phyloP scores from a whole-genome alignment of 92 coral and sea anemone genomes.

The Parazoanthus swiftii region DNA sequence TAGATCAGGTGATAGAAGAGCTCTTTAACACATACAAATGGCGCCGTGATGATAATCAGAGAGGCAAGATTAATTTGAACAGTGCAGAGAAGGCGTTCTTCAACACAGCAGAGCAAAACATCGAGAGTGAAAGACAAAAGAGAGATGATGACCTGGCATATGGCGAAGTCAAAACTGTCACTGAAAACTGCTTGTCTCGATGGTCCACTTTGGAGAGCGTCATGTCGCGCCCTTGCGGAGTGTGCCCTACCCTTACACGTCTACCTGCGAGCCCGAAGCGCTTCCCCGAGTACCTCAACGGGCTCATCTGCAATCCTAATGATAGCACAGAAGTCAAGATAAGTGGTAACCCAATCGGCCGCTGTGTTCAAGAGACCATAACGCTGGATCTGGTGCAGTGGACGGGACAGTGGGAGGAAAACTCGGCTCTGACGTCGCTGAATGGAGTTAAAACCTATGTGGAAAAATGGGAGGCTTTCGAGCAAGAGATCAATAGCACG shows the following conservation, averaged over 20 bases:
- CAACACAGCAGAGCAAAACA: neutral
- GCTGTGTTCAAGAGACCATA: conserved; percentile 28
- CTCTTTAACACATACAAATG: too few relatives aligned
- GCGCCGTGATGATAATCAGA: too few relatives aligned
- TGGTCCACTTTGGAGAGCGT: neutral
- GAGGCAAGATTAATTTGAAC: neutral
- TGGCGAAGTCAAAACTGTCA: conserved; percentile 16
- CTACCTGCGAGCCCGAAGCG: conserved; percentile 30
- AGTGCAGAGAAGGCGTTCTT: neutral
- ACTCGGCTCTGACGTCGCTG: neutral
- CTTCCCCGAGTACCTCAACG: conserved; percentile 33
- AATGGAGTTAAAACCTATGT: conserved; percentile 21
- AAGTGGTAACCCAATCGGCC: neutral
- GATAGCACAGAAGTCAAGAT: neutral
- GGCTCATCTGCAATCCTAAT: conserved; percentile 22
- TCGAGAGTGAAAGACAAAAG: neutral
- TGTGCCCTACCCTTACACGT: conserved; percentile 26
- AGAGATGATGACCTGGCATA: neutral
- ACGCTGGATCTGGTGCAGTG: conserved; percentile 14
- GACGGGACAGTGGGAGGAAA: conserved; percentile 29
- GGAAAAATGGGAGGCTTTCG: conserved; percentile 32
- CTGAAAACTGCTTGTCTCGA: conserved; percentile 8
- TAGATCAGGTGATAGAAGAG: neutral
- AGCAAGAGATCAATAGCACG: conserved; percentile 33
- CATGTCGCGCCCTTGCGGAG: conserved; percentile 21